A percentile compares a stretch with the other conserved stretches of the same genome.
phyloP scores from a whole-genome alignment of 2,113 vertebrate species.

The Phasianus colchicus region DNA sequence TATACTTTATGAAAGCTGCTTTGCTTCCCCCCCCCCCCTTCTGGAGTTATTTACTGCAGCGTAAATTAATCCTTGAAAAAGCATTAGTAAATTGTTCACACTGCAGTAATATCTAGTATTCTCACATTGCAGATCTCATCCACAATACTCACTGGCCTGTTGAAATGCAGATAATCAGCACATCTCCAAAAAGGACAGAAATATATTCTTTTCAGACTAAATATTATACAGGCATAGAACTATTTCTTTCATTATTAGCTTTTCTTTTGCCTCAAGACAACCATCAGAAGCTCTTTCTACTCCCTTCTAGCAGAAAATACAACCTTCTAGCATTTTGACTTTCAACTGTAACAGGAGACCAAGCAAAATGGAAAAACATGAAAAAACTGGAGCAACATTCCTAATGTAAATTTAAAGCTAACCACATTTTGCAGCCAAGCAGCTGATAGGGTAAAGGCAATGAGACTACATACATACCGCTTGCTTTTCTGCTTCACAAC shows the following conservation, averaged over 20 bases:
- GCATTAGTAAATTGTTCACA: not conserved
- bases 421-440: not conserved
- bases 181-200: not conserved
- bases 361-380: conserved; percentile 2
- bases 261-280: conserved; percentile 68
- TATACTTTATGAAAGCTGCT: not conserved
- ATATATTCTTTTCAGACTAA: conserved; percentile 56
- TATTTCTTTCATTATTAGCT: conserved; percentile 67
- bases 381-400: conserved; percentile 11
- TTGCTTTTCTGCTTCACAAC: not conserved
- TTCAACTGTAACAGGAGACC: conserved; percentile 28
- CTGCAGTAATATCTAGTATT: not conserved
- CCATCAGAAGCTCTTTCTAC: conserved; percentile 35
- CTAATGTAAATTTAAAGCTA: conserved; percentile 48
- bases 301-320: conserved; percentile 38
- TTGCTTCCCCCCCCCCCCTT: not conserved
- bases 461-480: not conserved
- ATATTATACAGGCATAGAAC: conserved; percentile 57
- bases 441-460: not conserved
- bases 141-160: conserved; percentile 18
- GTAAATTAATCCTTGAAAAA: not conserved
- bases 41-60: not conserved
- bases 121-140: not conserved
- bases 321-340: conserved; percentile 28
- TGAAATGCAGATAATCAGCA: not conserved